A percentile compares a stretch with the other conserved stretches of the same genome.
phyloP scores from a whole-genome alignment of 2,888 invertebrate species.

The Ferdinandea cuprea region DNA sequence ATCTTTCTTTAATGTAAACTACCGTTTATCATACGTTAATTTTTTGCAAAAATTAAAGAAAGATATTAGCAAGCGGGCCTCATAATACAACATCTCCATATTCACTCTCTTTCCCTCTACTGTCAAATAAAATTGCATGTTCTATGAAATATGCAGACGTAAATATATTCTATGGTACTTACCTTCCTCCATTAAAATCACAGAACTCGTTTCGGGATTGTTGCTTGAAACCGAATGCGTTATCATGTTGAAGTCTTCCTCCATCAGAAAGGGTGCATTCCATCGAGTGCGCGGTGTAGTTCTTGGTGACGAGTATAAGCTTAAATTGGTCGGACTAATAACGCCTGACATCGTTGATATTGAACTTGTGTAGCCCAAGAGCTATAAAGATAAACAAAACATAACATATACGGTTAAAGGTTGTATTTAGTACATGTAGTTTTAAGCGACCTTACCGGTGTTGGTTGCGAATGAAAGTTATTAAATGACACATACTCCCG shows the following conservation, averaged over 20 bases:
- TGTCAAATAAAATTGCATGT: too few relatives aligned
- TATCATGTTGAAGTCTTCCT: constrained; percentile 98
- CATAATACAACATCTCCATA: too few relatives aligned
- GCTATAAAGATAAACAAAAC: constrained; percentile 84
- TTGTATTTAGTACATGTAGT: too few relatives aligned
- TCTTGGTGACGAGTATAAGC: constrained; percentile 90
- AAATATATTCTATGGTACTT: too few relatives aligned
- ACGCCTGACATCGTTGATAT: constrained; percentile 91
- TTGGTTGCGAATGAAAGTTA: constrained; percentile 96
- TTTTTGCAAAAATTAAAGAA: too few relatives aligned
- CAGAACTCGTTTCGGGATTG: constrained; percentile 87
- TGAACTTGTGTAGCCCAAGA: constrained; percentile 96
- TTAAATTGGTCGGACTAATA: constrained; percentile 94
- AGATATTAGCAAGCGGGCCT: too few relatives aligned
- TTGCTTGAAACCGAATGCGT: constrained; percentile 87
- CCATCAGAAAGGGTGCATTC: constrained; percentile 95
- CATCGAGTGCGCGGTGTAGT: constrained; percentile 90
- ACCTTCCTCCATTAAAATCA: constrained; percentile 92
- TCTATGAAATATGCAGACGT: too few relatives aligned
- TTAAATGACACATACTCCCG: constrained; percentile 89
- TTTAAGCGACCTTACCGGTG: constrained; percentile 82
- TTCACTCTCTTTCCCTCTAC: too few relatives aligned
- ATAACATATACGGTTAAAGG: not conserved
- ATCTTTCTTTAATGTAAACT: too few relatives aligned
- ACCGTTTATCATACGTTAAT: too few relatives aligned